Evolutionary conservation across 2,888 invertebrate genomes (phyloP).

Genomic region (Biston betularia): DNA sequence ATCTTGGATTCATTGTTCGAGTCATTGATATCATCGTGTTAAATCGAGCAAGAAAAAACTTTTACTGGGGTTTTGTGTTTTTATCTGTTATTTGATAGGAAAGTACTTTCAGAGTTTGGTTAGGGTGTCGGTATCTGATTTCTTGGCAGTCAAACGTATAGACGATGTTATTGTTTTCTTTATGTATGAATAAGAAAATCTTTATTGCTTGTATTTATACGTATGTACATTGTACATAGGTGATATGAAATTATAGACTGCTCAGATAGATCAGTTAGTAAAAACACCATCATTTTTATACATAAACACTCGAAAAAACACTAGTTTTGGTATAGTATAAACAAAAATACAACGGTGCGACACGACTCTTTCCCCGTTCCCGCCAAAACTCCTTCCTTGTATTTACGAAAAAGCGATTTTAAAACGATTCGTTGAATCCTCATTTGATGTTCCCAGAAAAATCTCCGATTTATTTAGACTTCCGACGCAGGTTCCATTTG

Average conservation of each 20-base stretch:
- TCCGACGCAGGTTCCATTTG: neutral
- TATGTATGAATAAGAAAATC: neutral
- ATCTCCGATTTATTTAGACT: neutral
- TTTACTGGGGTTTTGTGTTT: slow-evolving; percentile 50
- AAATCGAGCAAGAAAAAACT: slow-evolving; percentile 62
- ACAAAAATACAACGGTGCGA: too few relatives aligned
- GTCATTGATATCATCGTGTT: slow-evolving; percentile 54
- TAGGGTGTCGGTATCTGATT: slow-evolving; percentile 20
- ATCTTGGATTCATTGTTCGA: slow-evolving; percentile 60
- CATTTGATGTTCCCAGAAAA: neutral
- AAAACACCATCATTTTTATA: too few relatives aligned
- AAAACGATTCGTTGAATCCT: too few relatives aligned
- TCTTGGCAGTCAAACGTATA: slow-evolving; percentile 16
- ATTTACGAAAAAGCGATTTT: too few relatives aligned
- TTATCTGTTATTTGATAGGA: slow-evolving; percentile 54
- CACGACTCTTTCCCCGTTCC: too few relatives aligned
- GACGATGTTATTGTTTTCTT: neutral
- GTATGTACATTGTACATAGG: neutral
- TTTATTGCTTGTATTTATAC: neutral
- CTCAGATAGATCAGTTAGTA: too few relatives aligned
- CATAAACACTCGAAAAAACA: too few relatives aligned
- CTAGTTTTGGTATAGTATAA: too few relatives aligned
- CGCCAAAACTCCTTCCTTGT: too few relatives aligned
- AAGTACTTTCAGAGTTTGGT: slow-evolving; percentile 35
- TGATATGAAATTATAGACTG: too few relatives aligned